phyloP scores from a whole-genome alignment of 2,797 vertebrate species.

The Chromis chromis region DNA sequence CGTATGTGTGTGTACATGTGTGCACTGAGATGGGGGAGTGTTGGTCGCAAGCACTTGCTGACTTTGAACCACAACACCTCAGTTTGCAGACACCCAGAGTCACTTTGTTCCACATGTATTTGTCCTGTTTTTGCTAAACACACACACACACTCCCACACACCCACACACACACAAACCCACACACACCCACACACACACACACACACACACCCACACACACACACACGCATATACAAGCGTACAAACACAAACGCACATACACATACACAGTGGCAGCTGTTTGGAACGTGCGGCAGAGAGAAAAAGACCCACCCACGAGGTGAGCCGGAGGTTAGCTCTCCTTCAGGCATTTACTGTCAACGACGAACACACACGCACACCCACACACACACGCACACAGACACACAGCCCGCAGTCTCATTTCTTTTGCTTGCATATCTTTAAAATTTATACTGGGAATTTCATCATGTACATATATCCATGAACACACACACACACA shows the following conservation, averaged over 20 bases:
- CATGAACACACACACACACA: constrained; percentile 15
- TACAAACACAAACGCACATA: constrained; percentile 13
- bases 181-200: constrained; percentile 6
- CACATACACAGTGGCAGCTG: constrained; percentile 56
- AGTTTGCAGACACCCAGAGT: constrained; percentile 35
- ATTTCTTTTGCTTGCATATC: constrained; percentile 21
- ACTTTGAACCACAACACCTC: constrained; percentile 55
- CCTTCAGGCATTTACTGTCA: constrained; percentile 67
- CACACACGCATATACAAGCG: constrained; percentile 17
- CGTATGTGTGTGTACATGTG: constrained; percentile 33
- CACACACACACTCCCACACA: no score
- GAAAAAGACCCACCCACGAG: constrained; percentile 73
- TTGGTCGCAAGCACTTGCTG: constrained; percentile 30
- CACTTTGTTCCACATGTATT: constrained; percentile 15
- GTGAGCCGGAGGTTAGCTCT: constrained; percentile 73
- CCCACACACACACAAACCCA: no score
- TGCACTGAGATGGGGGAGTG: constrained; percentile 5
- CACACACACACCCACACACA: constrained; percentile 14
- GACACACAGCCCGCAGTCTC: constrained; percentile 18
- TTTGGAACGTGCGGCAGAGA: constrained; percentile 60
- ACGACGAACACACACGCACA: constrained; percentile 36
- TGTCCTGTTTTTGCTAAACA: constrained; percentile 18
- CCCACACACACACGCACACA: constrained; percentile 28
- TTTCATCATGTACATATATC: constrained; percentile 26
- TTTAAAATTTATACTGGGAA: constrained; percentile 35